These are phyloP conservation scores for Macropodus opercularis DNA, from an alignment of 2,797 vertebrate species.

Conservation along the genomic window DNA sequence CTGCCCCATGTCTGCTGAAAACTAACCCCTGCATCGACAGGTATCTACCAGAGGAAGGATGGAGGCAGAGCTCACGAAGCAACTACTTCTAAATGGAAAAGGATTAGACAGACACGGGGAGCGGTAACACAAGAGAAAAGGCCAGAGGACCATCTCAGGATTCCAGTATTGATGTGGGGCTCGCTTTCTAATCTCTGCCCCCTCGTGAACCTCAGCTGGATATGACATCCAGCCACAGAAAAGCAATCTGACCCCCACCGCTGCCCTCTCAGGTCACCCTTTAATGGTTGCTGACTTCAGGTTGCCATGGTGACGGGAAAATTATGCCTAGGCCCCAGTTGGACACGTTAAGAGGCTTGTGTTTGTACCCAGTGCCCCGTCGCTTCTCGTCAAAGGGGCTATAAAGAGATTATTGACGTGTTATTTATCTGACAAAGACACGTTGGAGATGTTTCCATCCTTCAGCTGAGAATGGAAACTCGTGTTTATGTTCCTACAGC, in stretches of 20 bases:
- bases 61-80: background rate
- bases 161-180: conserved; percentile 67
- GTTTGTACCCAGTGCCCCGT: conserved; percentile 31
- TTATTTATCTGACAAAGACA: conserved; percentile 24
- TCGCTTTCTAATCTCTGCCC: conserved; percentile 64
- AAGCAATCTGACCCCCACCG: conserved; percentile 76
- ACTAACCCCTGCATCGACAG: conserved; percentile 5
- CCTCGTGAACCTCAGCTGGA: conserved; percentile 68
- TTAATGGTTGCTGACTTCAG: conserved; percentile 64
- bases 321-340: conserved; percentile 54
- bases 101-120: background rate
- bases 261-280: conserved; percentile 72
- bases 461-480: background rate
- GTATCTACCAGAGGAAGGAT: background rate
- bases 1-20: conserved; percentile 18
- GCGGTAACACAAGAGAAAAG: background rate
- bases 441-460: background rate
- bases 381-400: conserved; percentile 34
- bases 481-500: background rate
- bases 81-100: background rate
- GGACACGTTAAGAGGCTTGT: conserved; percentile 47
- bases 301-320: conserved; percentile 76
- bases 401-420: conserved; percentile 27
- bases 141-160: conserved; percentile 34
- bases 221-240: conserved; percentile 67